A percentile compares a stretch with the other conserved stretches of the same genome.
phyloP scores from a whole-genome alignment of 2,113 vertebrate species.

The Columba janthina region DNA sequence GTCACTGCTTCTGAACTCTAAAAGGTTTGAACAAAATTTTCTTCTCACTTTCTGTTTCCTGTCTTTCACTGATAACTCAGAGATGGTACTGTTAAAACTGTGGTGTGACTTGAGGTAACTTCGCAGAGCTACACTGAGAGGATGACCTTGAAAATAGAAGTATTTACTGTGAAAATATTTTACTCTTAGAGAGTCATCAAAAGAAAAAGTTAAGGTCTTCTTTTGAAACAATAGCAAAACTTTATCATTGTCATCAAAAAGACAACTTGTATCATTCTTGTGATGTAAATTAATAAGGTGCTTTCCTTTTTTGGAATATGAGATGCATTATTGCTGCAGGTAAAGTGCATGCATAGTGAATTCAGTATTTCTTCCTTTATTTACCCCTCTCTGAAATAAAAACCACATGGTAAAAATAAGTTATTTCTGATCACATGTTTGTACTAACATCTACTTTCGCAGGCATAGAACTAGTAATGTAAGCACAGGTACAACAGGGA shows the following conservation, averaged over 20 bases:
- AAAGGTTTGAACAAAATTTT: background rate
- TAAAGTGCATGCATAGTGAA: background rate
- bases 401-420: background rate
- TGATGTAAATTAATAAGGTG: background rate
- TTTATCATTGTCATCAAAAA: background rate
- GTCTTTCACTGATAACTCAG: background rate
- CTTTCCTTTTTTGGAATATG: background rate
- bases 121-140: background rate
- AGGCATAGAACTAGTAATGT: background rate
- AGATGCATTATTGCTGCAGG: background rate
- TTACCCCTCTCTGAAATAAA: background rate
- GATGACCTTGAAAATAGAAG: background rate
- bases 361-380: background rate
- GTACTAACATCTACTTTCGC: background rate
- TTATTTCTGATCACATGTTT: background rate
- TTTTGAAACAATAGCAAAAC: background rate
- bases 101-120: background rate
- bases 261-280: background rate
- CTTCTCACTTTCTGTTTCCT: background rate
- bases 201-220: background rate
- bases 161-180: background rate
- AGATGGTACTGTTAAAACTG: background rate
- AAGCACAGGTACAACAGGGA: background rate
- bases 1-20: background rate
- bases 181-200: background rate